Evolutionary conservation across 30 jellyfish, hydroid and myxozoan species (phyloP).

Genomic region (Mastigias papua): DNA sequence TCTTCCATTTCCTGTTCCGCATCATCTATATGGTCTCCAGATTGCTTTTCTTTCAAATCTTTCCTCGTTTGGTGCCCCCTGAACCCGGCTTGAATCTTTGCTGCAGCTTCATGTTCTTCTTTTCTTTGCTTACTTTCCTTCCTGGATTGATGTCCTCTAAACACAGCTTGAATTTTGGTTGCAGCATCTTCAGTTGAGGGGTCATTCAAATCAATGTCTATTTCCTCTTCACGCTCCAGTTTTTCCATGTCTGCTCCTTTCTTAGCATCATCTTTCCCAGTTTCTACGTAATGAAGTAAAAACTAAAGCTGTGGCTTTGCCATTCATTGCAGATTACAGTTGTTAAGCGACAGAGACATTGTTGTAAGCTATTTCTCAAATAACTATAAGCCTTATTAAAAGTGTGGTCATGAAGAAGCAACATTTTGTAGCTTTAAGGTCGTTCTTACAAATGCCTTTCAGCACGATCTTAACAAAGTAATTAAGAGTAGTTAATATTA

Average conservation of each 20-base stretch:
- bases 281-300: slow-evolving; percentile 17
- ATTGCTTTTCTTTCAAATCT: slow-evolving; percentile 49
- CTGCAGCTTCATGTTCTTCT: slow-evolving; percentile 72
- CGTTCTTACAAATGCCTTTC: neutral
- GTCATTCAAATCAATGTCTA: slow-evolving; percentile 67
- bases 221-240: slow-evolving; percentile 59
- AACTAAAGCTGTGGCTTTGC: neutral
- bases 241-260: slow-evolving; percentile 69
- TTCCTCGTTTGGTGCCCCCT: slow-evolving; percentile 79
- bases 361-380: neutral
- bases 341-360: too few relatives aligned
- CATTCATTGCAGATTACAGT: neutral
- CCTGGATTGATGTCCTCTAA: slow-evolving; percentile 83
- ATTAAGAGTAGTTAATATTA: too few relatives aligned
- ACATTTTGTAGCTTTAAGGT: neutral
- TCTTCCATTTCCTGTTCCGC: neutral
- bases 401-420: neutral
- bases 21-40: slow-evolving; percentile 9
- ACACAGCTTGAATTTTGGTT: slow-evolving; percentile 79
- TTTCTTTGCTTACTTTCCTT: slow-evolving; percentile 40
- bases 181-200: slow-evolving; percentile 88
- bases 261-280: slow-evolving; percentile 78
- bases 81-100: slow-evolving; percentile 74
- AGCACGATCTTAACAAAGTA: too few relatives aligned
- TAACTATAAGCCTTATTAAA: neutral